A percentile compares a stretch with the other conserved stretches of the same genome.
Conservation (phyloP, 2,797 vertebrate genomes). For the Argya squamiceps region DNA sequence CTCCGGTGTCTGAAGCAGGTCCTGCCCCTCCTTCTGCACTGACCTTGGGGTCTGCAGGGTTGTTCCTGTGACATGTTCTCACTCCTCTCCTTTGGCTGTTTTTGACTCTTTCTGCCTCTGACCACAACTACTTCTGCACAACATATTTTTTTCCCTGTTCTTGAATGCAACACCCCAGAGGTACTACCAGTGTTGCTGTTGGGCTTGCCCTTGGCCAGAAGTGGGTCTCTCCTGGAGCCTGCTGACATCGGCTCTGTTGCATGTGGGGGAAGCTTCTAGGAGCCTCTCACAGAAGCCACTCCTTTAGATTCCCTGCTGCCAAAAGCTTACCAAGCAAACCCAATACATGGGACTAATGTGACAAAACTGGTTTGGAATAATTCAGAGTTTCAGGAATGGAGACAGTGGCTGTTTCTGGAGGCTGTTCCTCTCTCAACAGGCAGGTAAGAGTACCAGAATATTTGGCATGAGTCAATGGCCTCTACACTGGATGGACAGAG, state of each 20-base stretch:
- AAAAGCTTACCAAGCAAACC: not conserved
- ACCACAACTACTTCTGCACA: not conserved
- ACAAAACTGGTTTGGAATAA: not conserved
- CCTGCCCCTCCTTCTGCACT: not conserved
- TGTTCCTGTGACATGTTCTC: not conserved
- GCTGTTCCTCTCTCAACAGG: not conserved
- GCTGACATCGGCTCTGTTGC: not conserved
- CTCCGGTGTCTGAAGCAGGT: accelerated
- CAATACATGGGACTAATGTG: not conserved
- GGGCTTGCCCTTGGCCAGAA: not conserved
- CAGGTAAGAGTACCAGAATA: not conserved
- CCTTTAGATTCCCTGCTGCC: not conserved
- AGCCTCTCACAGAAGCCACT: not conserved
- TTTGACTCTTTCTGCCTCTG: not conserved
- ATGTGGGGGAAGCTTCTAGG: accelerated
- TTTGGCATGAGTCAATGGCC: not conserved
- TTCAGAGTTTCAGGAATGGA: not conserved
- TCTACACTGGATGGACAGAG: not conserved
- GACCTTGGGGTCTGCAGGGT: not conserved
- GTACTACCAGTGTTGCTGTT: not conserved
- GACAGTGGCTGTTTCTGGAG: not conserved
- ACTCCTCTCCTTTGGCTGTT: not conserved
- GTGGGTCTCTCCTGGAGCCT: not conserved
- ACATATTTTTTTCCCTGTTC: not conserved
- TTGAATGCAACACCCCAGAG: not conserved